Evolutionary conservation across 2,797 vertebrate species (phyloP).

Genomic region (Otolemur crassicaudatus): DNA sequence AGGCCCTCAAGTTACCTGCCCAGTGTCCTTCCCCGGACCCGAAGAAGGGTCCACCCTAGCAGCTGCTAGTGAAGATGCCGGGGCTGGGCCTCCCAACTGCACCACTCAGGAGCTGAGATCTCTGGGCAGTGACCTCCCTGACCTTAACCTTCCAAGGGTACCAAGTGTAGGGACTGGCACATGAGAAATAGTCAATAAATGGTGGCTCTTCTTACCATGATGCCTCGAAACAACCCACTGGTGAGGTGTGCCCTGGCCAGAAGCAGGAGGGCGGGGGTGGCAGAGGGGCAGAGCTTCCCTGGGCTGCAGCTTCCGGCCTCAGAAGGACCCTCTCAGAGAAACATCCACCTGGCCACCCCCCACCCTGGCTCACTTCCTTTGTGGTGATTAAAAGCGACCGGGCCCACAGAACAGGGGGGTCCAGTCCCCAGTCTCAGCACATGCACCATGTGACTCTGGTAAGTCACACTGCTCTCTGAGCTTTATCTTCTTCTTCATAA

Average conservation of each 20-base stretch:
- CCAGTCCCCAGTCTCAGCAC: background rate
- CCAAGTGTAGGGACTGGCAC: background rate
- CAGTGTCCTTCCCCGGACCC: background rate
- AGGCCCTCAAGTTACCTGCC: background rate
- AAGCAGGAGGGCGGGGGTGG: background rate
- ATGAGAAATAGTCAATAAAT: background rate
- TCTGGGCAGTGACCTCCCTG: background rate
- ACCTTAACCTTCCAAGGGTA: background rate
- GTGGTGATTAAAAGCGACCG: background rate
- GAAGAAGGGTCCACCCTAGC: background rate
- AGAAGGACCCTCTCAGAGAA: background rate
- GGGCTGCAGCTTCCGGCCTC: background rate
- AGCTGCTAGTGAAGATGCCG: background rate
- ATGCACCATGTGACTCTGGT: background rate
- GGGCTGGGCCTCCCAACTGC: background rate
- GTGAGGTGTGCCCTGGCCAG: accelerated
- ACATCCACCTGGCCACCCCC: background rate
- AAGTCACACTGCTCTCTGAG: background rate
- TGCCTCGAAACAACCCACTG: background rate
- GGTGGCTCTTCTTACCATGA: background rate
- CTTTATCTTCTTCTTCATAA: background rate
- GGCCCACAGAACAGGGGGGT: background rate
- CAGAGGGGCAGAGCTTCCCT: background rate
- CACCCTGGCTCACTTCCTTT: background rate
- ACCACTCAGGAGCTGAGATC: background rate